Evolutionary conservation across 1,140 invertebrate genomes (phyloP), one percentile per base, ranked within the genome.

Genomic region (Philaenus spumarius): DNA sequence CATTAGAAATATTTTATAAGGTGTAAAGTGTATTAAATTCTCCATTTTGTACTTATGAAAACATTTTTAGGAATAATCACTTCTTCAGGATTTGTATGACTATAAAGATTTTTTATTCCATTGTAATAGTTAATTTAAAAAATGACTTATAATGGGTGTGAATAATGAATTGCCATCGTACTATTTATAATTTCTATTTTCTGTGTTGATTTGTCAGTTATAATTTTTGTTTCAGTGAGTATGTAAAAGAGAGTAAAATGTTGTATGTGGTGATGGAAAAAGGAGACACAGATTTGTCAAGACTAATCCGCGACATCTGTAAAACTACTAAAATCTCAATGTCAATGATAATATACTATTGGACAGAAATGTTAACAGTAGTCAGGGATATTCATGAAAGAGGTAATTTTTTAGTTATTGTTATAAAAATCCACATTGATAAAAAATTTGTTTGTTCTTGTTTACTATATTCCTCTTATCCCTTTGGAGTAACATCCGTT

Each of bases 321-420:
- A 73, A 45, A 79, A 80, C 56, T 71, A 82, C 50, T 73, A 77
- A 63, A 71, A 80, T 67, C 66, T 89, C 64, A 78, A 84, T 63
- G 69, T 82, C 35, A 77, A 85, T 71, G 63, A 85, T 89, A 69
- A 80, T 90, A 63, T 91, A 87, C 71, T 96, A 94, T 76, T 97
- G 95, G 90, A 82, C 85, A 65, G 88, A 95, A 75, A 98, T 98
- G 93, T 75, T 98, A 23, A 79, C 82, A 50, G 92, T 92, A 62
- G 95, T 98, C 1, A 79, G 88, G 67, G 85, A 91, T 64, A 95
- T 98, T 66, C 96, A 98, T 68, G 78, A 86, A 64, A 81, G 89
- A 75, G 91, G 91, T 89, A 74, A 24, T 50, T 23, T 24, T 57
- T n/a, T 46, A 6, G 7, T 42, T 52, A 24, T n/a, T 35, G 24